Conservation (phyloP, 53 echinoderm and acorn worm genomes). For the Stichopus horrens region DNA sequence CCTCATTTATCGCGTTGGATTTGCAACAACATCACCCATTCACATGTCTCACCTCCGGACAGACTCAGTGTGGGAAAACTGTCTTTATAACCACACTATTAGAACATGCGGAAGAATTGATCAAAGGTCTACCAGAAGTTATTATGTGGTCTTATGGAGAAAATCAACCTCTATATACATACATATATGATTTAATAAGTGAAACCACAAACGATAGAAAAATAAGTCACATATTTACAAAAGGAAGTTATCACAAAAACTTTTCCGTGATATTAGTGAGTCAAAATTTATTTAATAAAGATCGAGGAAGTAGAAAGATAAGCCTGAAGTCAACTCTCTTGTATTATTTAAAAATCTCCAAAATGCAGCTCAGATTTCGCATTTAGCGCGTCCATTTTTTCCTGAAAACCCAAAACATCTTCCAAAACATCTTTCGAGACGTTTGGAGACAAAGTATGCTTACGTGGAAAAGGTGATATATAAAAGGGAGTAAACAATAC, state of each 20-base stretch:
- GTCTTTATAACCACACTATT: slow-evolving; percentile 57
- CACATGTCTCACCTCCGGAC: slow-evolving; percentile 50
- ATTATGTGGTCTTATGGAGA: slow-evolving; percentile 82
- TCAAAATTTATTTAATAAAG: slow-evolving; percentile 76
- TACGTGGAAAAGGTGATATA: too few species aligned
- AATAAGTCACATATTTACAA: slow-evolving; percentile 66
- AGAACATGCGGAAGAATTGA: slow-evolving; percentile 31
- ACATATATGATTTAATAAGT: slow-evolving; percentile 69
- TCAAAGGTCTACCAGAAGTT: slow-evolving; percentile 54
- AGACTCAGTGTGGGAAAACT: slow-evolving; percentile 71
- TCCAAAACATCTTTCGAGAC: slow-evolving; percentile 56
- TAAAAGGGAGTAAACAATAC: background rate
- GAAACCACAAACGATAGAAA: slow-evolving; percentile 59
- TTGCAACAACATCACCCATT: slow-evolving; percentile 12
- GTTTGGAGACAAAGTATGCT: slow-evolving; percentile 45
- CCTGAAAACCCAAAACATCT: slow-evolving; percentile 64
- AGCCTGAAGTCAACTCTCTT: slow-evolving; percentile 75
- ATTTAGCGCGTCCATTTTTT: slow-evolving; percentile 71
- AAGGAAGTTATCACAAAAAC: slow-evolving; percentile 80
- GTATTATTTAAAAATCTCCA: slow-evolving; percentile 73
- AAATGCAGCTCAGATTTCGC: slow-evolving; percentile 69
- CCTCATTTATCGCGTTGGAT: slow-evolving; percentile 13
- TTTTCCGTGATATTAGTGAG: slow-evolving; percentile 72
- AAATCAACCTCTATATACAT: slow-evolving; percentile 64
- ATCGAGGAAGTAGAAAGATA: slow-evolving; percentile 74